Conservation (phyloP, 2,113 vertebrate species). For the Neoarius graeffei region DNA sequence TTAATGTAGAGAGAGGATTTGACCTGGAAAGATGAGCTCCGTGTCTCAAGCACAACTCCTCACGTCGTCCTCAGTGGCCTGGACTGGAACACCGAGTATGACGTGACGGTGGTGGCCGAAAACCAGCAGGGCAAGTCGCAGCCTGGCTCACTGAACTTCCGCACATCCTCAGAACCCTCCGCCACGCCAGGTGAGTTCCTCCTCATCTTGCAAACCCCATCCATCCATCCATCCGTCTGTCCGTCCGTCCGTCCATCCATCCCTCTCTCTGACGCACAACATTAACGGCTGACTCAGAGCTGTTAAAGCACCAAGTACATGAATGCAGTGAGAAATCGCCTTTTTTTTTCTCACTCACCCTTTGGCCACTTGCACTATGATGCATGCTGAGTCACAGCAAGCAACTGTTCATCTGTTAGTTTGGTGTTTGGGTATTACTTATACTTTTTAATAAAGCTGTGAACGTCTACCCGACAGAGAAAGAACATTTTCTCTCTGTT, state of each 20-base stretch:
- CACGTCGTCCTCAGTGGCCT: constrained; percentile 81
- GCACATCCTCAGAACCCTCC: constrained; percentile 83
- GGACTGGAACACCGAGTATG: constrained; percentile 93
- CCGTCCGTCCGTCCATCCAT: constrained; percentile 50
- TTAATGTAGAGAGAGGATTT: constrained; percentile 74
- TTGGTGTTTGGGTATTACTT: constrained; percentile 13
- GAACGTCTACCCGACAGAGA: background rate
- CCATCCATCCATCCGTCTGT: constrained; percentile 44
- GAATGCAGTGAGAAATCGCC: constrained; percentile 44
- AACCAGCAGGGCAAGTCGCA: constrained; percentile 93
- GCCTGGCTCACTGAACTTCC: constrained; percentile 81
- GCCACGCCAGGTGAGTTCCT: constrained; percentile 86
- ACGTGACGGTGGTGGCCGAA: constrained; percentile 88
- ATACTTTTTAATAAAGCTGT: constrained; percentile 22
- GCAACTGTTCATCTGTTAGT: constrained; percentile 37
- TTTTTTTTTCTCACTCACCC: constrained; percentile 15
- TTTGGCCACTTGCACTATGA: constrained; percentile 42
- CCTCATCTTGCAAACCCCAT: constrained; percentile 40
- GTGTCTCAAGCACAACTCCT: constrained; percentile 81
- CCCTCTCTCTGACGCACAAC: constrained; percentile 53
- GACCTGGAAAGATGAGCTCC: constrained; percentile 90
- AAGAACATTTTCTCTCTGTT: background rate
- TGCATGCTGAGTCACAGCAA: constrained; percentile 47
- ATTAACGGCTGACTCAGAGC: constrained; percentile 50
- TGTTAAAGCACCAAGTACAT: constrained; percentile 44